Evolutionary conservation across 2,888 invertebrate species (phyloP).

Genomic region (Acrobasis suavella): DNA sequence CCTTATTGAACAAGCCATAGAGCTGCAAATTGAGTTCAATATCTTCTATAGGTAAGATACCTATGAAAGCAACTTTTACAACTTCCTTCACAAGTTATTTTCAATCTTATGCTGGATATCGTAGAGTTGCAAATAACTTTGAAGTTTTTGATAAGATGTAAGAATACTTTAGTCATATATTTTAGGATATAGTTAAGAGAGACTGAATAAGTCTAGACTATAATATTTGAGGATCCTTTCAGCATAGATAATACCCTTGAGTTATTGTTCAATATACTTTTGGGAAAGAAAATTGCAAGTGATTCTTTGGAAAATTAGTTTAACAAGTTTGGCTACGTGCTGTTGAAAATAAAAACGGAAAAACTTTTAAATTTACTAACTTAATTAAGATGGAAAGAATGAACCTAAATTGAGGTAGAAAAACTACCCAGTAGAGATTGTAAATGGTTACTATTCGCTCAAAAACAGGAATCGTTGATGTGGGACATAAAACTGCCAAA

Average conservation of each 20-base stretch:
- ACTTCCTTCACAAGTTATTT: neutral
- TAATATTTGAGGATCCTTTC: conserved; percentile 7
- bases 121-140: neutral
- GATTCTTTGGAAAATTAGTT: neutral
- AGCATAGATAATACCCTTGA: conserved; percentile 7
- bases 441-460: too few species aligned
- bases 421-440: too few species aligned
- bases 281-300: conserved; percentile 2
- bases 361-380: neutral
- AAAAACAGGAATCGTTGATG: too few species aligned
- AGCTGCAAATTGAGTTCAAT: neutral
- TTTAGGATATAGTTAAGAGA: conserved; percentile 1
- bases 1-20: neutral
- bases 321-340: neutral
- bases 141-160: neutral
- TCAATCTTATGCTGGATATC: neutral
- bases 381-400: neutral
- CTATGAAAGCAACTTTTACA: neutral
- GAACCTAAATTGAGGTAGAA: too few species aligned
- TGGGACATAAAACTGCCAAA: too few species aligned
- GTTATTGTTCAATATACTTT: conserved; percentile 16
- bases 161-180: neutral
- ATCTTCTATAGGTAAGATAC: neutral
- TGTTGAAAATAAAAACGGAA: neutral
- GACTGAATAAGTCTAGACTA: conserved; percentile 9